Percentiles rank a stretch among this genome's conserved stretches.
Conservation (phyloP, 2,113 vertebrate species). For the Lipophrys pholis region DNA sequence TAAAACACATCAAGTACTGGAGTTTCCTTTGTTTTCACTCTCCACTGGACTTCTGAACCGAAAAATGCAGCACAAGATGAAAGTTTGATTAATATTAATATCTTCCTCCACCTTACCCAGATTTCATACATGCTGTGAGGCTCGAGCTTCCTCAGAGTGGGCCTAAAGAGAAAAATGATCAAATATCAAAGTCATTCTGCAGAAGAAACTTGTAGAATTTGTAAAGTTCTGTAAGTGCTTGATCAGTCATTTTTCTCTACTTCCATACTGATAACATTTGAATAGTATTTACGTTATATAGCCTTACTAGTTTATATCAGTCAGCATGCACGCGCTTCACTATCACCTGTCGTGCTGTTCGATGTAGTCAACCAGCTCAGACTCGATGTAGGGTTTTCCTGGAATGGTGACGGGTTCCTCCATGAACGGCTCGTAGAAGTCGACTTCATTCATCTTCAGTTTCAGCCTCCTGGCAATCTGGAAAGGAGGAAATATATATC, state of each 20-base stretch:
- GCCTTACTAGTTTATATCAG: neutral
- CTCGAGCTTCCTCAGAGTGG: conserved; percentile 91
- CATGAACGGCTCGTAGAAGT: conserved; percentile 95
- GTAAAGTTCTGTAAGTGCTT: too few relatives aligned
- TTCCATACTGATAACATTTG: neutral
- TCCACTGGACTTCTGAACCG: neutral
- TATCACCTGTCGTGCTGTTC: conserved; percentile 88
- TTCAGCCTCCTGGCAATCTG: conserved; percentile 92
- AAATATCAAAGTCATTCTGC: neutral
- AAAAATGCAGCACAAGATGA: neutral
- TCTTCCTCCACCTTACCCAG: conserved; percentile 82
- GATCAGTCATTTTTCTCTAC: neutral
- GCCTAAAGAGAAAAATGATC: conserved; percentile 74
- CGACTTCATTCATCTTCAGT: conserved; percentile 90
- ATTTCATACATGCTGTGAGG: conserved; percentile 94
- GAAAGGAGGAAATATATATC: neutral
- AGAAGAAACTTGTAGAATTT: neutral
- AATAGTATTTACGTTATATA: neutral
- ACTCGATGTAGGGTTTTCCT: conserved; percentile 88
- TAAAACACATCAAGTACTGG: neutral
- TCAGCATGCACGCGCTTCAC: neutral
- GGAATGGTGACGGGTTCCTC: conserved; percentile 87
- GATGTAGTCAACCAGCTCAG: conserved; percentile 89
- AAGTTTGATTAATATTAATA: neutral
- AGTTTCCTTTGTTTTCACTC: neutral